These are phyloP conservation scores for Elegia similella DNA, from an alignment of 2,888 invertebrate genomes.

Conservation along the genomic window DNA sequence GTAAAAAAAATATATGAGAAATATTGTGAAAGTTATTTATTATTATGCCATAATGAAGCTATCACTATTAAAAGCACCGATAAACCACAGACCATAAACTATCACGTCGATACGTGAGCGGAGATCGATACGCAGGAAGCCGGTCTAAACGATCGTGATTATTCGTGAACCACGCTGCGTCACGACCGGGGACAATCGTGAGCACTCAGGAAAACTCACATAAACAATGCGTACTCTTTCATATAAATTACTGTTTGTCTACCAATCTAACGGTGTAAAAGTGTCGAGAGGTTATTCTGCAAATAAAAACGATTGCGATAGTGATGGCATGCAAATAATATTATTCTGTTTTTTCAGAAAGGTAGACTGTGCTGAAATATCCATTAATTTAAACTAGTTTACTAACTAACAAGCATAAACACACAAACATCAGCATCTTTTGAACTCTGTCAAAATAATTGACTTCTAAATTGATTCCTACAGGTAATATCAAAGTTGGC, in stretches of 20 bases:
- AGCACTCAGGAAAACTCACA: slow-evolving; percentile 45
- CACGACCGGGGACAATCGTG: slow-evolving; percentile 64
- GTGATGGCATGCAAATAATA: not conserved
- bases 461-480: too few relatives aligned
- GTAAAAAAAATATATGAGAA: too few relatives aligned
- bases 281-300: slow-evolving; percentile 1
- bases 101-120: slow-evolving; percentile 13
- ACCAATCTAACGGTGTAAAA: slow-evolving; percentile 23
- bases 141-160: slow-evolving; percentile 30
- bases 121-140: slow-evolving; percentile 26
- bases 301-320: not conserved
- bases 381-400: too few relatives aligned
- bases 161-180: slow-evolving; percentile 37
- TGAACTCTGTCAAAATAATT: too few relatives aligned
- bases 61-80: not conserved
- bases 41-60: too few relatives aligned
- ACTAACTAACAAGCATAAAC: too few relatives aligned
- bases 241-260: slow-evolving; percentile 34
- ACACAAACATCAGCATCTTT: too few relatives aligned
- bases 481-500: too few relatives aligned
- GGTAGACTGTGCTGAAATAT: too few relatives aligned
- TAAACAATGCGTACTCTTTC: slow-evolving; percentile 42
- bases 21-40: too few relatives aligned
- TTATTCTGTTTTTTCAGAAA: too few relatives aligned
- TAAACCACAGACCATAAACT: not conserved